These are phyloP conservation scores for Temnopleurus reevesii DNA, from an alignment of 53 echinoderm and acorn worm genomes.

Conservation along the genomic window DNA sequence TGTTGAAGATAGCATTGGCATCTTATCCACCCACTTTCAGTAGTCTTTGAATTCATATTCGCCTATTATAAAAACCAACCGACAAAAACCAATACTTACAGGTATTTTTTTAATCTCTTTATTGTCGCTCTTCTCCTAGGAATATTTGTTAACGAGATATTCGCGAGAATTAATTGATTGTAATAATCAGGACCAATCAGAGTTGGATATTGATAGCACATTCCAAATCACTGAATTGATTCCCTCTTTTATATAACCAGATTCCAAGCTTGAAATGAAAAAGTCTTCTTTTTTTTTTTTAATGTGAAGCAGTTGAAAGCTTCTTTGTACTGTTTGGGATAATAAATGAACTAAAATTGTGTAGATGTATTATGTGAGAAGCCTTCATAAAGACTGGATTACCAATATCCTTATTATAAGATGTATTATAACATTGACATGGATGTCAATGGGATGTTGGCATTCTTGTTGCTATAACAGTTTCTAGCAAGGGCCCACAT, in stretches of 20 bases:
- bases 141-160: not conserved
- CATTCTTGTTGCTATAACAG: too few relatives aligned
- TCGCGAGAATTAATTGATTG: not conserved
- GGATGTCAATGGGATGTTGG: too few relatives aligned
- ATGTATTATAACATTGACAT: too few relatives aligned
- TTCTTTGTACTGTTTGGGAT: not conserved
- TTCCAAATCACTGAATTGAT: not conserved
- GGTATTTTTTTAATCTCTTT: not conserved
- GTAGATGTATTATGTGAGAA: too few relatives aligned
- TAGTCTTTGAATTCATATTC: not conserved
- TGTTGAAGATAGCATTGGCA: not conserved
- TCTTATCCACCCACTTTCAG: not conserved
- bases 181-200: not conserved
- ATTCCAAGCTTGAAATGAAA: slow-evolving; percentile 2
- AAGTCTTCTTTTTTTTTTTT: not conserved
- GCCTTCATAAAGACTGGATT: too few relatives aligned
- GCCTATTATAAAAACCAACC: not conserved
- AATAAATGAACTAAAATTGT: not conserved
- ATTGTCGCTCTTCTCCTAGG: not conserved
- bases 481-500: too few relatives aligned
- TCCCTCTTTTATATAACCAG: not conserved
- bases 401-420: too few relatives aligned
- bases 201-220: not conserved
- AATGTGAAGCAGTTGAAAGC: not conserved
- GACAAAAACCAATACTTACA: too few relatives aligned